A percentile compares a stretch with the other conserved stretches of the same genome.
These are phyloP conservation scores for Zeuzera pyrina DNA, from an alignment of 2,888 invertebrate species.

Conservation along the genomic window DNA sequence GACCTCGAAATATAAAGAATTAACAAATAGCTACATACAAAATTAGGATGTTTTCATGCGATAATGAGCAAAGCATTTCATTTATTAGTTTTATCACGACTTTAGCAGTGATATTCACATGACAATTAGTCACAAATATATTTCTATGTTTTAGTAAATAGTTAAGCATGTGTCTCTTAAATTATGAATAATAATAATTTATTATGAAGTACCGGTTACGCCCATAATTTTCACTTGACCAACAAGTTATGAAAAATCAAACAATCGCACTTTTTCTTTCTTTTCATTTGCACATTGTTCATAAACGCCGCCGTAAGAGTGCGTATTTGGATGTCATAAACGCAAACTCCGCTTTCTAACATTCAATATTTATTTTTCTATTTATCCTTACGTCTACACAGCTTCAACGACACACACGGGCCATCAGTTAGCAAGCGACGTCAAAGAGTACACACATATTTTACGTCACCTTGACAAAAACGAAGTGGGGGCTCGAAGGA, in stretches of 20 bases:
- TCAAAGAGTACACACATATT: conserved; percentile 45
- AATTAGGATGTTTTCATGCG: conserved; percentile 47
- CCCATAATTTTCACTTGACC: conserved; percentile 2
- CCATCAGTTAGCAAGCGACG: conserved; percentile 53
- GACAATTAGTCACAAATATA: too few relatives aligned
- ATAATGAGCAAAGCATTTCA: conserved; percentile 38
- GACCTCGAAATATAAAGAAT: conserved; percentile 48
- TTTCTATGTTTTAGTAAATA: too few relatives aligned
- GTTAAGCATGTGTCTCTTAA: too few relatives aligned
- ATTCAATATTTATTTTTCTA: conserved; percentile 69
- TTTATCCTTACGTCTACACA: conserved; percentile 64
- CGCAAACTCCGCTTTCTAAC: conserved; percentile 67
- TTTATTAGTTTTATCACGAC: conserved; percentile 14
- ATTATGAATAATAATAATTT: too few relatives aligned
- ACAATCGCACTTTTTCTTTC: conserved; percentile 71
- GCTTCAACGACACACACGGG: conserved; percentile 25
- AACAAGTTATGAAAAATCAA: conserved; percentile 46
- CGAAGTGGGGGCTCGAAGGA: conserved; percentile 59
- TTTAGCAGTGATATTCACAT: too few relatives aligned
- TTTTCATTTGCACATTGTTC: conserved; percentile 57
- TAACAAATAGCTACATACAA: conserved; percentile 60
- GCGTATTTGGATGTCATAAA: conserved; percentile 48
- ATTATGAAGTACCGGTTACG: too few relatives aligned
- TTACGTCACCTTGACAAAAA: conserved; percentile 50
- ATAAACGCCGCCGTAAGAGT: conserved; percentile 42